Evolutionary conservation across 2,888 invertebrate species (phyloP).

Genomic region (Punctoribates punctum): DNA sequence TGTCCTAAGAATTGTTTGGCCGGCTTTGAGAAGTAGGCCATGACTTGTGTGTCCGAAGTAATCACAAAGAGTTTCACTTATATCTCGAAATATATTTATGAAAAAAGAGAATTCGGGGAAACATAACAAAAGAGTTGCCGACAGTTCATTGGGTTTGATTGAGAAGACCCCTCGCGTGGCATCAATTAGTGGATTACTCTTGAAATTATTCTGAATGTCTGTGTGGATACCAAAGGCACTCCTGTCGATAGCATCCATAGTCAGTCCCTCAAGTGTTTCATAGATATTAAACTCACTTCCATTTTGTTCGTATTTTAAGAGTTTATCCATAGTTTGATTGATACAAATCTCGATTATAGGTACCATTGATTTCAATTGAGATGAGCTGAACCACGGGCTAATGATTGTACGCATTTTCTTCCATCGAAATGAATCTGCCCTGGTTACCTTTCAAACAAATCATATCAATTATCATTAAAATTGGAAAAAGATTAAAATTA

Average conservation of each 20-base stretch:
- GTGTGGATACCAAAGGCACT: constrained; percentile 41
- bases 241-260: constrained; percentile 41
- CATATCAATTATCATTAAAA: too few relatives aligned
- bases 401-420: constrained; percentile 46
- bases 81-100: not conserved
- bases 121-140: constrained; percentile 8
- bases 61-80: not conserved
- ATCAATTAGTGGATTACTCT: constrained; percentile 17
- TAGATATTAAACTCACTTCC: constrained; percentile 39
- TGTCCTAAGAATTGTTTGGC: not conserved
- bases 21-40: not conserved
- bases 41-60: not conserved
- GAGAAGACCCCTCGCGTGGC: not conserved
- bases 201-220: constrained; percentile 35
- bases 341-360: constrained; percentile 32
- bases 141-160: not conserved
- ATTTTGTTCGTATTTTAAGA: not conserved
- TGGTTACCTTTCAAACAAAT: not conserved
- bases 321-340: constrained; percentile 28
- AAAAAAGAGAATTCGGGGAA: constrained; percentile 13
- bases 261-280: constrained; percentile 23
- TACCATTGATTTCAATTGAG: constrained; percentile 44
- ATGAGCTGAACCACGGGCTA: constrained; percentile 46
- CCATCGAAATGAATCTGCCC: constrained; percentile 41
- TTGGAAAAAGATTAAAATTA: too few relatives aligned